Conservation (phyloP, 2,888 invertebrate genomes). For the Leptopilina drosophilae region DNA sequence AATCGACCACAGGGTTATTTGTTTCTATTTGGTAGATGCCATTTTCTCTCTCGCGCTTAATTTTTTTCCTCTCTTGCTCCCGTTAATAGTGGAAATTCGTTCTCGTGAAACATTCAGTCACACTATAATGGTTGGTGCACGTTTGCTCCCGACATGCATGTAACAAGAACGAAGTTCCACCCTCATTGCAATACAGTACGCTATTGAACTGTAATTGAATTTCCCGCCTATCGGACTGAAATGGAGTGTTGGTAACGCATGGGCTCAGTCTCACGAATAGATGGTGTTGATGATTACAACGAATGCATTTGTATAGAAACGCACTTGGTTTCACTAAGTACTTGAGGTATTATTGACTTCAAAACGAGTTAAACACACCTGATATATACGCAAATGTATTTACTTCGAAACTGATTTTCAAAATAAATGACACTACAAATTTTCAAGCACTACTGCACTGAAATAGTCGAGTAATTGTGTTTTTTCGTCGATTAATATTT, state of each 20-base stretch:
- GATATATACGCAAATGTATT: not conserved
- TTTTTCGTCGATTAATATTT: no score
- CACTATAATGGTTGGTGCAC: slow-evolving; percentile 12
- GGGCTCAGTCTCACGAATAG: not conserved
- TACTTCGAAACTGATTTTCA: not conserved
- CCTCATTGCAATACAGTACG: slow-evolving; percentile 14
- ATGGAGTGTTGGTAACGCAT: slow-evolving; percentile 34
- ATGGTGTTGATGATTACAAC: slow-evolving; percentile 21
- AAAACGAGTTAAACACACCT: slow-evolving; percentile 5
- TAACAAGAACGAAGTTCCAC: slow-evolving; percentile 22
- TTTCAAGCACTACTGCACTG: not conserved
- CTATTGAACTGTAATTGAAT: slow-evolving; percentile 38
- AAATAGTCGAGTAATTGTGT: no score
- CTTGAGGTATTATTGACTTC: slow-evolving; percentile 17
- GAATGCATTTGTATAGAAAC: slow-evolving; percentile 34
- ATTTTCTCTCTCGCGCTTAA: not conserved
- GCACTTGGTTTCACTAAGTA: slow-evolving; percentile 2
- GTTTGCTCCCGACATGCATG: slow-evolving; percentile 27
- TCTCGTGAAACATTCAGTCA: slow-evolving; percentile 31
- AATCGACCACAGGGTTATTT: slow-evolving; percentile 13
- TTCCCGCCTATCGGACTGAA: slow-evolving; percentile 38
- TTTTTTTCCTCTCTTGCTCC: not conserved
- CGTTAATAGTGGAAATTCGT: not conserved
- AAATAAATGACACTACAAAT: not conserved
- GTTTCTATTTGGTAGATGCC: slow-evolving; percentile 21